Base-by-base conservation (phyloP, 64 coral and sea anemone genomes). In the Porites australiensis region DNA sequence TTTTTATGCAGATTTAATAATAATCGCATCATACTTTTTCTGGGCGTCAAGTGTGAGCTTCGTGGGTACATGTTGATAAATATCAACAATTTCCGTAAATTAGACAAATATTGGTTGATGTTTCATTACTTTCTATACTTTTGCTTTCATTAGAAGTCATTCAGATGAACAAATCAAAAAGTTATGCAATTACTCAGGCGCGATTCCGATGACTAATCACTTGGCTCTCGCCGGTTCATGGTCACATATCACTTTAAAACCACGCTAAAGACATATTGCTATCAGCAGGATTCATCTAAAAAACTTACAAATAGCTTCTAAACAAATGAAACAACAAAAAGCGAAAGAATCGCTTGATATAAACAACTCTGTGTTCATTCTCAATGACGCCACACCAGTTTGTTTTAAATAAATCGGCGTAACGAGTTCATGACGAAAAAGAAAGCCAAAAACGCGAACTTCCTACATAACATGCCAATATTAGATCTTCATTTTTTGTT, bases 321-420 rank as follows among this genome's bases (percentile, higher is more conserved):
- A 59, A 80, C 77, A 80, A 44, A 60, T 44, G 11, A 59, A 16
- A 62, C 77, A 60, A 13, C 77, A 60, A 12, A 37, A 80, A 59
- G 23, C 50, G 13, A 80, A 60, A 37, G 23, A 12, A 66, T 65
- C 6, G 5, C 43, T 66, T 50, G 14, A 83, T 65, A 65, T 66
- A 20, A 50, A 21, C 75, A 55, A 14, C 63, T 50, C 50, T 51
- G 50, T 55, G 44, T 23, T 84, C 8, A 22, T 46, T 49, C 63
- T 44, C 81, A 37, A 68, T 44, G 20, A 84, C 69, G 46, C 20
- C 7, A 13, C 44, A 3, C 11, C 14, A 3, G 47, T 18, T 65
- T 84, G 81, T 37, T 37, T 37, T 37, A 37, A 37, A 37, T 37
- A 37, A 37, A 37, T 37, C 27, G 27, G 27, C 27, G 27, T 37